phyloP scores from a whole-genome alignment of 1,140 invertebrate genomes.

The Drosophila chauvacae region DNA sequence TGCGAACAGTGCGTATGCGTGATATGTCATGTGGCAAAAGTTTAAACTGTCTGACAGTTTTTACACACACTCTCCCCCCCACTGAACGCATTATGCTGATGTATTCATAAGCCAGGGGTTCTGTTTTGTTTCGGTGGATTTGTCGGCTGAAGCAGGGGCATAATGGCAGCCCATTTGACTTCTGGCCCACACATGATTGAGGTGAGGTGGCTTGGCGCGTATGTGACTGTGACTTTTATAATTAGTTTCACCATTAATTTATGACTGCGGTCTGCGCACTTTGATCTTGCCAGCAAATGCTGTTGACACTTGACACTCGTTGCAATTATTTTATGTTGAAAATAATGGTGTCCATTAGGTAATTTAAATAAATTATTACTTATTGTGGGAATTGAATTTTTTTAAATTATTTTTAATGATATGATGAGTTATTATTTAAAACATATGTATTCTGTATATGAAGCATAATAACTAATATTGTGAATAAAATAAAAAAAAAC shows the following conservation, averaged over 20 bases:
- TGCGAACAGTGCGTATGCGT: slow-evolving; percentile 38
- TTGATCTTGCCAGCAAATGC: slow-evolving; percentile 34
- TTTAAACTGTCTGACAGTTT: slow-evolving; percentile 41
- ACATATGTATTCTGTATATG: not conserved
- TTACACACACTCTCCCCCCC: not conserved
- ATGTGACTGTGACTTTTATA: slow-evolving; percentile 33
- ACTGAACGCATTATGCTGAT: slow-evolving; percentile 13
- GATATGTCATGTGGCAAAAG: slow-evolving; percentile 46
- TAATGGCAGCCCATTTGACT: slow-evolving; percentile 47
- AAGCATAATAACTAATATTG: not conserved
- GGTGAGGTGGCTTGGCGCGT: not conserved
- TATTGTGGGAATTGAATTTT: not conserved
- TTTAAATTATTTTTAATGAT: not conserved
- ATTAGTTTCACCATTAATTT: slow-evolving; percentile 53
- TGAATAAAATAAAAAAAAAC: not conserved
- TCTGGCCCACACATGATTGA: slow-evolving; percentile 30
- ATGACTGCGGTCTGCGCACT: slow-evolving; percentile 31
- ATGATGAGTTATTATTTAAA: not conserved
- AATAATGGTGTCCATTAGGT: slow-evolving; percentile 19
- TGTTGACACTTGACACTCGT: slow-evolving; percentile 34
- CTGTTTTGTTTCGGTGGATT: slow-evolving; percentile 23
- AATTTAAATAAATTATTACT: slow-evolving; percentile 3
- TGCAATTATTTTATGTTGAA: not conserved
- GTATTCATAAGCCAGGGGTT: slow-evolving; percentile 25
- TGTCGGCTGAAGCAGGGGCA: slow-evolving; percentile 1